Base-by-base conservation (phyloP, 2,797 vertebrate genomes). In the Pogonophryne albipinna region DNA sequence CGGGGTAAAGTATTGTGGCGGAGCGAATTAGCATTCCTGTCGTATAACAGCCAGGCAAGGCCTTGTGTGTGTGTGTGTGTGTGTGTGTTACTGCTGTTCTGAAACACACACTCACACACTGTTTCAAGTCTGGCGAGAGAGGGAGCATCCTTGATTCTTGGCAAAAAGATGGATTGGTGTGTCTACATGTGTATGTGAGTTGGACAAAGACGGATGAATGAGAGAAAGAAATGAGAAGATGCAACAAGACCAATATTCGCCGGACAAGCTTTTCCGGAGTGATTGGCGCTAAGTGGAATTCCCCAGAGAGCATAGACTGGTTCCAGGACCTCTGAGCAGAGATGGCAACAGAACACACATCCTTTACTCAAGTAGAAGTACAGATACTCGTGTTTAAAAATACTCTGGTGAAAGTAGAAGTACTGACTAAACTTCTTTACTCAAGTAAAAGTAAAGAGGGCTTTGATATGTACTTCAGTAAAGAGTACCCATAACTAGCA, bases 21-120 rank as follows among this genome's bases (percentile, higher is more conserved):
- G 56, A 74, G 71, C 41, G 66, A 84, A 87, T 85, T 58, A 71
- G 86, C 68, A 75, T 77, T 58, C 63, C 47, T 83, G 82, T 85
- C 85, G 79, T 57, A 79, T 60, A 84, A 66, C 47, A 62, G 72
- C 65, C 59, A 47, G 34, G 55, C 60, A n/a, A 23, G 23, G 23
- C 23, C 23, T 23, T 23, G 20, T 23, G 20, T 23, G 20, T 23
- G 23, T 23, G 23, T 23, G 20, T 23, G 20, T 23, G 20, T 23
- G 23, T 23, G 23, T 23, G 23, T 23, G 23, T 23, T 65, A 63
- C 63, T 57, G 66, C 56, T 66, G 51, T 61, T 64, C 51, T 19
- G 15, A 64, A 55, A 44, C 68, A 61, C 71, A 38, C 6, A 47
- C 23, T 55, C 7, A 66, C n/a, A 51, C 57, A 44, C 56, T 42